Conservation (phyloP, 2,113 vertebrate species). For the Dromas ardeola region DNA sequence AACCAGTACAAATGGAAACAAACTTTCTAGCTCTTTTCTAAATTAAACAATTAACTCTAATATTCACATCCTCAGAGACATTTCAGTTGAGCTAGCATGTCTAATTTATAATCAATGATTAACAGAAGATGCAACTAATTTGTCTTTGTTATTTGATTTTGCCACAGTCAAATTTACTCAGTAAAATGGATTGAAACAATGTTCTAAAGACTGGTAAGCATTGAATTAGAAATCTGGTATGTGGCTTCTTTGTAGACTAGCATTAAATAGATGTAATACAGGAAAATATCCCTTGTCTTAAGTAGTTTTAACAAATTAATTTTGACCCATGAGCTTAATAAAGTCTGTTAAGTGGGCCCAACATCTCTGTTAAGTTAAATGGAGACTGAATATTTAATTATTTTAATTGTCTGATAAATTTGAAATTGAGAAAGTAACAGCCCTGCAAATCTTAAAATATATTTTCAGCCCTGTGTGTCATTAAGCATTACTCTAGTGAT, state of each 20-base stretch:
- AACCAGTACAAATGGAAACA: conserved; percentile 26
- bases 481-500: conserved; percentile 48
- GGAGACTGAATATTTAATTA: conserved; percentile 48
- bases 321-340: conserved; percentile 48
- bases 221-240: conserved; percentile 37
- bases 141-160: conserved; percentile 62
- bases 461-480: conserved; percentile 47
- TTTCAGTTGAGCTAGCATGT: conserved; percentile 50
- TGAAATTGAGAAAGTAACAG: conserved; percentile 61
- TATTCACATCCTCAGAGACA: conserved; percentile 42
- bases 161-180: conserved; percentile 55
- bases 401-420: conserved; percentile 61
- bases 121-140: conserved; percentile 63
- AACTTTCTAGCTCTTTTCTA: conserved; percentile 41
- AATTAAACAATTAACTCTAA: conserved; percentile 66
- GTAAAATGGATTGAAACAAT: conserved; percentile 57
- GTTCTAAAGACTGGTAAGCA: conserved; percentile 39
- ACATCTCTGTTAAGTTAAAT: conserved; percentile 34
- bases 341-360: conserved; percentile 14
- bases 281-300: not conserved
- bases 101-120: conserved; percentile 72
- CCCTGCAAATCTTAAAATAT: conserved; percentile 57
- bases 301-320: conserved; percentile 51
- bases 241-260: not conserved
- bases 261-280: conserved; percentile 17